phyloP scores from a whole-genome alignment of 2,888 invertebrate genomes.

The Leucoma salicis region DNA sequence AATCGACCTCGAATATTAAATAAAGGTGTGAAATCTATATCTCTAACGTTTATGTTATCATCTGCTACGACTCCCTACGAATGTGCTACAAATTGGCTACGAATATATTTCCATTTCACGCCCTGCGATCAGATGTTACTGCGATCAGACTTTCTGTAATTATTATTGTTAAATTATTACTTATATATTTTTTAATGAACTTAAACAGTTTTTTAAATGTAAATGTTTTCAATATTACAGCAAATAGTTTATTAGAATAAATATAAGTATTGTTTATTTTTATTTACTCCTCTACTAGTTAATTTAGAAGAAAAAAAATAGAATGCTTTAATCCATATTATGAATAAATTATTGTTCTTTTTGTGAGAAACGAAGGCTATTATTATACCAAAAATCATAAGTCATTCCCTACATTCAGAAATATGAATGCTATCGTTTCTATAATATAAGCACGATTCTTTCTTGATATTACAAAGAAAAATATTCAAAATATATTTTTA shows the following conservation, averaged over 20 bases:
- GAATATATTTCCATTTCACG: slow-evolving; percentile 23
- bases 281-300: no score
- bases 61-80: slow-evolving; percentile 54
- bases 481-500: slow-evolving; percentile 24
- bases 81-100: slow-evolving; percentile 51
- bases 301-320: no score
- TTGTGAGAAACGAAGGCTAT: slow-evolving; percentile 21
- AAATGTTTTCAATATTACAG: no score
- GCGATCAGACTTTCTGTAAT: slow-evolving; percentile 7
- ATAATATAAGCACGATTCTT: slow-evolving; percentile 20
- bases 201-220: no score
- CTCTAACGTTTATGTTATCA: slow-evolving; percentile 51
- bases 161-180: no score
- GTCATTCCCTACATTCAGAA: slow-evolving; percentile 11
- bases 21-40: slow-evolving; percentile 52
- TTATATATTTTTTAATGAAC: no score
- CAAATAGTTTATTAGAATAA: slow-evolving; percentile 2
- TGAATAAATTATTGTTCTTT: no score
- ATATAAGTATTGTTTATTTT: slow-evolving; percentile 3
- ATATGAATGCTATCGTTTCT: slow-evolving; percentile 22
- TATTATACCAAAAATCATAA: slow-evolving; percentile 21
- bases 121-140: slow-evolving; percentile 7
- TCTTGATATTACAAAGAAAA: slow-evolving; percentile 11
- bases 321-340: no score
- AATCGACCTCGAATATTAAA: slow-evolving; percentile 56